Evolutionary conservation across 2,113 vertebrate genomes (phyloP).

Genomic region (Entelurus aequoreus): DNA sequence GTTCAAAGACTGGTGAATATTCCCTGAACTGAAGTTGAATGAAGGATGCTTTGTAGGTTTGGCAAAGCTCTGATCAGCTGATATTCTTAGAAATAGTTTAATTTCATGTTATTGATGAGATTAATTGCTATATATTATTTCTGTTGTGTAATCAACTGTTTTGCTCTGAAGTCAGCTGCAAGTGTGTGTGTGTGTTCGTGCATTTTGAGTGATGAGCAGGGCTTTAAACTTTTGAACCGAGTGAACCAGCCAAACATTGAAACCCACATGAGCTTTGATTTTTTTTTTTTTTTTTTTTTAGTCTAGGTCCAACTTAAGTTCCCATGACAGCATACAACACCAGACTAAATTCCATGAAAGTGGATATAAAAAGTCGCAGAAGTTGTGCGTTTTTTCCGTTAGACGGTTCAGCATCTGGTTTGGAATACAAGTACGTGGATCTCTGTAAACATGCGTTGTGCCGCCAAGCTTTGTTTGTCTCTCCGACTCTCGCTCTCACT

Average conservation of each 20-base stretch:
- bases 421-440: conserved; percentile 12
- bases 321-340: conserved; percentile 30
- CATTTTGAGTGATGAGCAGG: conserved; percentile 7
- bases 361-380: conserved; percentile 24
- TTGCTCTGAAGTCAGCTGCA: background rate
- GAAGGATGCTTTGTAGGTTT: too few species aligned
- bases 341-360: conserved; percentile 21
- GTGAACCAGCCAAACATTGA: conserved; percentile 12
- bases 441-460: conserved; percentile 4
- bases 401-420: conserved; percentile 24
- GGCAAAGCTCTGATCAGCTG: too few species aligned
- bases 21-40: too few species aligned
- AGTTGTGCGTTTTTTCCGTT: conserved; percentile 27
- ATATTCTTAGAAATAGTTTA: too few species aligned
- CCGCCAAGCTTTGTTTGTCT: conserved; percentile 4
- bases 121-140: background rate
- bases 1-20: too few species aligned
- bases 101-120: too few species aligned
- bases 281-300: background rate
- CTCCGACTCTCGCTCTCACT: too few species aligned
- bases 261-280: conserved; percentile 18
- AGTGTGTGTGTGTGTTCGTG: background rate
- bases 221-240: conserved; percentile 39
- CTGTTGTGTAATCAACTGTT: background rate
- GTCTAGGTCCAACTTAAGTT: conserved; percentile 24